These are phyloP conservation scores for Choloepus hoffmanni DNA, from an alignment of 2,113 vertebrate genomes.

Conservation along the genomic window DNA sequence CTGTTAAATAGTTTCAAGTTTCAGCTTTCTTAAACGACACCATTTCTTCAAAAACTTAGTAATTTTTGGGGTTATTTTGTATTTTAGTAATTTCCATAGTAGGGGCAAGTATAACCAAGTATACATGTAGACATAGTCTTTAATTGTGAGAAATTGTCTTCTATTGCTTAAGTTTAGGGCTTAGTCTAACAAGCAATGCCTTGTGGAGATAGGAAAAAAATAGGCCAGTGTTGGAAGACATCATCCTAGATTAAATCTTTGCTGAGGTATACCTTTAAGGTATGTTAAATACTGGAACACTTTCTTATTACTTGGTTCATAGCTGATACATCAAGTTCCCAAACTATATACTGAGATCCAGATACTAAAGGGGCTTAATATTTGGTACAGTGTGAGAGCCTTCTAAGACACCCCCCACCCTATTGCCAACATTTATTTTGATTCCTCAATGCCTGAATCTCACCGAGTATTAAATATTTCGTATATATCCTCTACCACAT, in stretches of 20 bases:
- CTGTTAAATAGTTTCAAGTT: background rate
- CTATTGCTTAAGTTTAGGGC: background rate
- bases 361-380: background rate
- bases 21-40: background rate
- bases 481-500: background rate
- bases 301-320: background rate
- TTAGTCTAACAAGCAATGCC: background rate
- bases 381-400: background rate
- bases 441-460: background rate
- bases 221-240: background rate
- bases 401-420: background rate
- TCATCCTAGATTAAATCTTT: background rate
- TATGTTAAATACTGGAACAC: background rate
- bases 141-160: background rate
- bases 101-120: background rate
- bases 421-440: background rate
- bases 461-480: background rate
- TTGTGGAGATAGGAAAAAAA: background rate
- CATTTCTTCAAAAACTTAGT: background rate
- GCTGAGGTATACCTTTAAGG: background rate
- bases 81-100: background rate
- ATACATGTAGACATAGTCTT: background rate
- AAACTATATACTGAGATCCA: background rate
- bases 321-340: background rate
- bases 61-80: background rate